Conservation (phyloP, 1,140 invertebrate species). For the Drosophila pseudoananassae region DNA sequence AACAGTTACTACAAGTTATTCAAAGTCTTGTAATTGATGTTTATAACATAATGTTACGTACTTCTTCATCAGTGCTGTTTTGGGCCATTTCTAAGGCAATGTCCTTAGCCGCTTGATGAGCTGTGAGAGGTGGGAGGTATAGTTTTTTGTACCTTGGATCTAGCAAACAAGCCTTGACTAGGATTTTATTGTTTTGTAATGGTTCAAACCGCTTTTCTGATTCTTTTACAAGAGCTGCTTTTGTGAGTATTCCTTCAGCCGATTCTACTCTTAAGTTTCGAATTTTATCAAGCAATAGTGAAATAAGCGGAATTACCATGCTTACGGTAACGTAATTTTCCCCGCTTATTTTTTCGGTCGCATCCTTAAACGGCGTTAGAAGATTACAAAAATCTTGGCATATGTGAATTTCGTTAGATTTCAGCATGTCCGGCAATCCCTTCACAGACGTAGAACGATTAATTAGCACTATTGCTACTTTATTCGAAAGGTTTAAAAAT, state of each 20-base stretch:
- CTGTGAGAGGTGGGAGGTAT: too few species aligned
- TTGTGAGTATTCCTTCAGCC: conserved; percentile 16
- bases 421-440: conserved; percentile 18
- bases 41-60: too few species aligned
- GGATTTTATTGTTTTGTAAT: conserved; percentile 19
- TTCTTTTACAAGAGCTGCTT: conserved; percentile 13
- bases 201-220: conserved; percentile 14
- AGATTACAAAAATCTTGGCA: conserved; percentile 19
- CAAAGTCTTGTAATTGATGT: conserved; percentile 3
- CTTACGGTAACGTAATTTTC: conserved; percentile 20
- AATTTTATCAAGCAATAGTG: conserved; percentile 1
- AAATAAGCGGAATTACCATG: neutral
- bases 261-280: conserved; percentile 12
- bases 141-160: conserved; percentile 6
- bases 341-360: conserved; percentile 29
- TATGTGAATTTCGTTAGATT: neutral
- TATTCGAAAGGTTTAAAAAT: conserved; percentile 11
- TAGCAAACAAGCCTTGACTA: conserved; percentile 8
- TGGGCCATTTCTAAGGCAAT: too few species aligned
- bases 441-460: conserved; percentile 4
- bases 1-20: conserved; percentile 2
- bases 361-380: conserved; percentile 20
- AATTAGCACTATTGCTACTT: conserved; percentile 6
- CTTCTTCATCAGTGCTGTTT: neutral
- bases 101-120: too few species aligned